These are phyloP conservation scores for Bettongia penicillata DNA, from an alignment of 2,113 vertebrate species.

Conservation along the genomic window DNA sequence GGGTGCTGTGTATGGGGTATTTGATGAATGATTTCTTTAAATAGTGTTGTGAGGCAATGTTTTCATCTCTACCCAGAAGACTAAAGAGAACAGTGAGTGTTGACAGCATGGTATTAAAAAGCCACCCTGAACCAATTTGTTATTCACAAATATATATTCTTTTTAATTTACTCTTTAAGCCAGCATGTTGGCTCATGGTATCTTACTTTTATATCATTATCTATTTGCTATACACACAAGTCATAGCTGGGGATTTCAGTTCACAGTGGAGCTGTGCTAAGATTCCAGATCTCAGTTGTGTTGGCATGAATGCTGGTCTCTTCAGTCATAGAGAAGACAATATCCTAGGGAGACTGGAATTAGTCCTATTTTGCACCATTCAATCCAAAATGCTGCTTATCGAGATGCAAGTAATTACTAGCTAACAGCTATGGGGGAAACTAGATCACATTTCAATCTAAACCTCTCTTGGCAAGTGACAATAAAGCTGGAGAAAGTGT, in stretches of 20 bases:
- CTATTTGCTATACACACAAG: conserved; percentile 81
- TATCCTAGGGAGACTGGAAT: conserved; percentile 88
- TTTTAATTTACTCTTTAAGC: conserved; percentile 77
- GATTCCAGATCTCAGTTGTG: conserved; percentile 86
- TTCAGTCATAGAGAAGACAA: conserved; percentile 85
- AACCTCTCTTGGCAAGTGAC: conserved; percentile 72
- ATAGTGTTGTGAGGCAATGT: conserved; percentile 37
- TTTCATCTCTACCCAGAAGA: conserved; percentile 75
- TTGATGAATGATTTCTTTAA: conserved; percentile 54
- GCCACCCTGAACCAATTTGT: conserved; percentile 70
- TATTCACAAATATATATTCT: conserved; percentile 79
- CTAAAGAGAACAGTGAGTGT: conserved; percentile 71
- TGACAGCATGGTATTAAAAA: conserved; percentile 77
- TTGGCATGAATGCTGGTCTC: conserved; percentile 83
- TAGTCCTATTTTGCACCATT: conserved; percentile 83
- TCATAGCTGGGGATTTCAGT: conserved; percentile 81
- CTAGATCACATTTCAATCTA: conserved; percentile 73
- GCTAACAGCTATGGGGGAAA: conserved; percentile 73
- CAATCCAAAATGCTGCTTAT: conserved; percentile 83
- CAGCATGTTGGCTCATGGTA: conserved; percentile 77
- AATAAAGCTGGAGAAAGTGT: conserved; percentile 55
- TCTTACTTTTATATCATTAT: conserved; percentile 78
- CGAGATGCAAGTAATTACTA: conserved; percentile 81
- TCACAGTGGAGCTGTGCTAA: conserved; percentile 70
- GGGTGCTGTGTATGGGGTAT: neutral